phyloP scores from a whole-genome alignment of 2,113 vertebrate genomes.

The Cyphomyrus discorhynchus region DNA sequence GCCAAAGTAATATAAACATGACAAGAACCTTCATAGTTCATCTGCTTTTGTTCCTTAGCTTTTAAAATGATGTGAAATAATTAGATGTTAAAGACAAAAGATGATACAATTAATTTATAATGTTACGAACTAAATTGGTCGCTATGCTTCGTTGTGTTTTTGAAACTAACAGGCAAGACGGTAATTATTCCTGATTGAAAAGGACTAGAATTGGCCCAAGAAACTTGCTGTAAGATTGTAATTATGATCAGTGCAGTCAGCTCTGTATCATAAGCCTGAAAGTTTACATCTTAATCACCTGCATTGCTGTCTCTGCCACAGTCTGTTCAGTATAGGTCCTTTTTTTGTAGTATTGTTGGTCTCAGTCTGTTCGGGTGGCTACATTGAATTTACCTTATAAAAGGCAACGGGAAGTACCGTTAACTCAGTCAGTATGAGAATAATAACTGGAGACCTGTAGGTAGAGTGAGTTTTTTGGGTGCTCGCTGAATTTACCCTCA shows the following conservation, averaged over 20 bases:
- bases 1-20: conserved; percentile 76
- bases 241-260: background rate
- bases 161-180: background rate
- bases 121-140: background rate
- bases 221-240: conserved; percentile 5
- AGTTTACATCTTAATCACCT: conserved; percentile 28
- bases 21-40: conserved; percentile 26
- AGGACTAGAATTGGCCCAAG: conserved; percentile 25
- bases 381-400: background rate
- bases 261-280: background rate
- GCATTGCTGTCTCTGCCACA: background rate
- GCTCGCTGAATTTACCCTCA: conserved; percentile 38
- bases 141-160: conserved; percentile 1
- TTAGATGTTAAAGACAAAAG: background rate
- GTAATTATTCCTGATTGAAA: background rate
- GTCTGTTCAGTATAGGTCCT: conserved; percentile 12
- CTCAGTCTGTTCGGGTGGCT: conserved; percentile 13
- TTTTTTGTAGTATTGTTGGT: conserved; percentile 23
- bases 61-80: background rate
- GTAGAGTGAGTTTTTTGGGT: too few relatives aligned
- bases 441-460: background rate
- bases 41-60: conserved; percentile 21
- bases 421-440: background rate
- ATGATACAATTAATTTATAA: background rate
- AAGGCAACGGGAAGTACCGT: background rate